phyloP scores from a whole-genome alignment of 2,113 vertebrate genomes.

The human region DNA sequence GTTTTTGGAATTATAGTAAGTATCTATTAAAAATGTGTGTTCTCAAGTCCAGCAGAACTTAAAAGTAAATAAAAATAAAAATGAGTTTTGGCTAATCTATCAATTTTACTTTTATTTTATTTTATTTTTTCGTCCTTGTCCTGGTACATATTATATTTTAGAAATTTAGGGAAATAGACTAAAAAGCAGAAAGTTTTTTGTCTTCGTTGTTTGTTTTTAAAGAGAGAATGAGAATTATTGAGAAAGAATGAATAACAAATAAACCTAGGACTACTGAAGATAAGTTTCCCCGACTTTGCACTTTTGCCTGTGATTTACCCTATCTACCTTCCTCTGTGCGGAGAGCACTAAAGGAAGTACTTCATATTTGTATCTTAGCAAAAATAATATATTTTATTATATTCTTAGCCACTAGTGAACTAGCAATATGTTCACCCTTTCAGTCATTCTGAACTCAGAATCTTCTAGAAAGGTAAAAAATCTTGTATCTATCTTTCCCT shows the following conservation, averaged over 20 bases:
- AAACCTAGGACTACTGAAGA: background rate
- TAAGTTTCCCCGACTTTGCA: background rate
- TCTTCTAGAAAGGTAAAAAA: background rate
- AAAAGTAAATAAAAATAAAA: background rate
- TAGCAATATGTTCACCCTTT: background rate
- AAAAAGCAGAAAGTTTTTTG: background rate
- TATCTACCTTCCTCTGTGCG: background rate
- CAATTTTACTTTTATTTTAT: slow-evolving; percentile 30
- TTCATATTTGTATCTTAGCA: background rate
- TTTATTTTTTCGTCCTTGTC: background rate
- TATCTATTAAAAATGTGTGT: background rate
- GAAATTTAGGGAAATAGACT: background rate
- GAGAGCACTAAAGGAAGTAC: background rate
- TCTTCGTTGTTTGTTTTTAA: background rate
- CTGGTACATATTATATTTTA: background rate
- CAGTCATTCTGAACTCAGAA: background rate
- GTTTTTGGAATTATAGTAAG: slow-evolving; percentile 17
- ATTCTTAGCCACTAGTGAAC: background rate
- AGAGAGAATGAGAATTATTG: background rate
- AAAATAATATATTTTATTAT: background rate
- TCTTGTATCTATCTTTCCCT: background rate
- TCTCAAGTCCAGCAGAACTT: too few species aligned
- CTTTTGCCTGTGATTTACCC: background rate
- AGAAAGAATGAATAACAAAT: background rate
- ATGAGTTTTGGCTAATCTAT: background rate